phyloP scores from a whole-genome alignment of 37 sponge, comb jelly and placozoan genomes.

The Aphrocallistes beatrix region DNA sequence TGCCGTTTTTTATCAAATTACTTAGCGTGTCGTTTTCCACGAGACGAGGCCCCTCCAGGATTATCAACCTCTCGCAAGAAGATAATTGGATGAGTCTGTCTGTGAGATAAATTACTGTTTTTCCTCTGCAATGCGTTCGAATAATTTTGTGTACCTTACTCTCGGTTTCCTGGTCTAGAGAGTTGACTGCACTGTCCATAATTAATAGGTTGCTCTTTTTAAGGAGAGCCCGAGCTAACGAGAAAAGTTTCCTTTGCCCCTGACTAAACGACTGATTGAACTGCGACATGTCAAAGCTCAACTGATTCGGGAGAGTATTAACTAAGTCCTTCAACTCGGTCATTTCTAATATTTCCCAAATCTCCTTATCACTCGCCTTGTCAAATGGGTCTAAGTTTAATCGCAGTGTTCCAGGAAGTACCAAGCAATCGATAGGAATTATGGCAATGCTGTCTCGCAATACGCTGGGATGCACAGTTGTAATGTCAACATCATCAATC shows the following conservation, averaged over 20 bases:
- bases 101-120: background rate
- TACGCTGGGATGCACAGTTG: background rate
- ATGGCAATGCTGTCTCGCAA: background rate
- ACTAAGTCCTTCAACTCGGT: background rate
- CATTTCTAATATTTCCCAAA: background rate
- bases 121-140: background rate
- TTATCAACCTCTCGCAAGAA: background rate
- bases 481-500: background rate
- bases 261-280: background rate
- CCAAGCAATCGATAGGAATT: background rate
- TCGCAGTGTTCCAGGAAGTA: background rate
- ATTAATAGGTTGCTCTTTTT: background rate
- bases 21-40: background rate
- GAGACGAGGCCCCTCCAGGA: background rate
- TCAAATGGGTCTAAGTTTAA: background rate
- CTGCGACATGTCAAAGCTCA: background rate
- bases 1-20: background rate
- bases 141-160: background rate
- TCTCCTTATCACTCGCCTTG: background rate
- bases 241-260: background rate
- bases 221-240: background rate
- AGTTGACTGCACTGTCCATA: background rate
- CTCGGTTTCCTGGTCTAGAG: conserved; percentile 6
- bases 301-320: background rate
- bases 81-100: background rate